Base-by-base conservation (phyloP, 2,888 invertebrate species). In the Mythimna loreyi region DNA sequence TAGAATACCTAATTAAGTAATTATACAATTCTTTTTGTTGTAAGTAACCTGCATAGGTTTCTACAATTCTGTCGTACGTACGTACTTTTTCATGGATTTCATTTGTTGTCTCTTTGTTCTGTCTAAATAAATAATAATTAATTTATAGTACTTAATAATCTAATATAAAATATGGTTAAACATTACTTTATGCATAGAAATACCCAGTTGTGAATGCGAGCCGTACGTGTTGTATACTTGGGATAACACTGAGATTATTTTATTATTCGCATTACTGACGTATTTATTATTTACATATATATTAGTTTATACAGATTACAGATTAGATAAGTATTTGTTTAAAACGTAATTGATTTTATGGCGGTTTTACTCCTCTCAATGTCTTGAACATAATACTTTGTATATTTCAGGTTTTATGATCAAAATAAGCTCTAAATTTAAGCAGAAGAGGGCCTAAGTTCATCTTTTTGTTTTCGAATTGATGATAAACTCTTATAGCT, bases 251-350 rank as follows among this genome's bases (percentile, higher is more conserved):
- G 52, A 63, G 57, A 80, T 76, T 53, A 80, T 80, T 75, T 76
- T 80, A 80, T 69, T 69, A 56, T 36, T 52, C 61, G 67, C 43
- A 63, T 67, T 67, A 63, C 21, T 61, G 21, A 23, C 19, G 60
- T 75, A 67, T 64, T 80, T 60, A 75, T 76, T 80, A 67, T 75
- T 80, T 67, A 80, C 68, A 61, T 75, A 40, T 58, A 23, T 30
- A 66, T 70, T 70, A 70, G 23, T 16, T 25, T 53, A 30, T 21
- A 50, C 45, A 47, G 47, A 71, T 75, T 33, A 50, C 8, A 58
- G 70, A 76, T 75, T 64, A 74, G 43, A 75, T 36, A 25, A 40
- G 58, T 57, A 72, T 50, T 55, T 60, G 64, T 60, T 60, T 30
- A 3, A n/a, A 64, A 28, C 56, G 52, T 62, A 75, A 63, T 57